These are phyloP conservation scores for Archocentrus centrarchus DNA, from an alignment of 2,113 vertebrate species.

Conservation along the genomic window DNA sequence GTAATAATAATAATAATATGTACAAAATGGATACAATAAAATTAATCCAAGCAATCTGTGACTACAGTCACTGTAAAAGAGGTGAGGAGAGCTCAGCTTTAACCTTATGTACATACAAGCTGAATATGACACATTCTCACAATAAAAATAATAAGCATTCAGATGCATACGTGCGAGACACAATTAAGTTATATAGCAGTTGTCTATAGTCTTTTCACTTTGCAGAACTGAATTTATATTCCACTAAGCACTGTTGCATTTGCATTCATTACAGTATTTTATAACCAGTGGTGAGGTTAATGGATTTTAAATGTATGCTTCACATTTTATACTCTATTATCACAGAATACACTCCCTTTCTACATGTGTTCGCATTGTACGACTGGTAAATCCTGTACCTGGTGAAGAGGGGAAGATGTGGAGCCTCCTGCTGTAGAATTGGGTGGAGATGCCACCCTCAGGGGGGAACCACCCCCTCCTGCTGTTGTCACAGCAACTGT, in stretches of 20 bases:
- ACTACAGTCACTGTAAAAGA: background rate
- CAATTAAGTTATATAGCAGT: background rate
- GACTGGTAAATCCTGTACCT: conserved; percentile 50
- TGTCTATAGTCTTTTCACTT: background rate
- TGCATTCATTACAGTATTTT: background rate
- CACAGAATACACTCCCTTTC: background rate
- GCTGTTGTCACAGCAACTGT: conserved; percentile 76
- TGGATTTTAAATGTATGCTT: conserved; percentile 4
- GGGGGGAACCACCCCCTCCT: conserved; percentile 83
- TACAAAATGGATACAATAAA: background rate
- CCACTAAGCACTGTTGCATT: background rate
- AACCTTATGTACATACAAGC: background rate
- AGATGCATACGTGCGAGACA: background rate
- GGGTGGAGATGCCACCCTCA: conserved; percentile 90
- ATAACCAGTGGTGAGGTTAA: background rate
- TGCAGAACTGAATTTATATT: background rate
- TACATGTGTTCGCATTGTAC: background rate
- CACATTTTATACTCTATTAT: background rate
- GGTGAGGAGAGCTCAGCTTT: background rate
- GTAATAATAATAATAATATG: background rate
- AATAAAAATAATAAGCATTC: background rate
- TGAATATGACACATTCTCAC: background rate
- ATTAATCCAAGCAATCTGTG: background rate
- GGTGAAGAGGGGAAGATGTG: conserved; percentile 78
- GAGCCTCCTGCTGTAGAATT: conserved; percentile 74